Evolutionary conservation across 2,888 invertebrate genomes (phyloP).

Genomic region (Fragum sueziense): DNA sequence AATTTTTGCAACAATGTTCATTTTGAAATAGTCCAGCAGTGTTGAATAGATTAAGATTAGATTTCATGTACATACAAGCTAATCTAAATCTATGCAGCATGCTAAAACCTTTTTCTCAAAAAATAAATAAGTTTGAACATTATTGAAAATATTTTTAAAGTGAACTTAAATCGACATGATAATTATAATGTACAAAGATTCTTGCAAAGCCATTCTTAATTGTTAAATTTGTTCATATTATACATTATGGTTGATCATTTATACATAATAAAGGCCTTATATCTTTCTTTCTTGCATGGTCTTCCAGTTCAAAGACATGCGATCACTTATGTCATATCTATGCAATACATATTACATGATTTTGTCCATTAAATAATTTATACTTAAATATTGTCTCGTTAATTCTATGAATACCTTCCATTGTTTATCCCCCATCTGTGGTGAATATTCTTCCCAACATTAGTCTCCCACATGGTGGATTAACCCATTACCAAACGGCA

Average conservation of each 20-base stretch:
- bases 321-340: slow-evolving; percentile 54
- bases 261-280: background rate
- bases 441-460: no score
- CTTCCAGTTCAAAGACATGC: slow-evolving; percentile 27
- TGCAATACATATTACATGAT: slow-evolving; percentile 46
- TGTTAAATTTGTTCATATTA: slow-evolving; percentile 11
- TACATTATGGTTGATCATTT: background rate
- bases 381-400: background rate
- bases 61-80: background rate
- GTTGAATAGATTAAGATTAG: background rate
- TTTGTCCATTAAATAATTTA: slow-evolving; percentile 31
- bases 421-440: no score
- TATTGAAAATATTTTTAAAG: no score
- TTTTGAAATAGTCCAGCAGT: background rate
- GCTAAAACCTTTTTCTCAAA: background rate
- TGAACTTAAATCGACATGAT: no score
- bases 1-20: background rate
- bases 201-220: background rate
- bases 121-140: background rate
- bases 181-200: no score
- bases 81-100: background rate
- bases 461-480: no score
- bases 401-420: background rate
- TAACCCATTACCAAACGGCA: no score
- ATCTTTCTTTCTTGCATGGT: slow-evolving; percentile 3